Evolutionary conservation across 2,797 vertebrate species (phyloP).

Genomic region (Tympanoctomys barrerae): DNA sequence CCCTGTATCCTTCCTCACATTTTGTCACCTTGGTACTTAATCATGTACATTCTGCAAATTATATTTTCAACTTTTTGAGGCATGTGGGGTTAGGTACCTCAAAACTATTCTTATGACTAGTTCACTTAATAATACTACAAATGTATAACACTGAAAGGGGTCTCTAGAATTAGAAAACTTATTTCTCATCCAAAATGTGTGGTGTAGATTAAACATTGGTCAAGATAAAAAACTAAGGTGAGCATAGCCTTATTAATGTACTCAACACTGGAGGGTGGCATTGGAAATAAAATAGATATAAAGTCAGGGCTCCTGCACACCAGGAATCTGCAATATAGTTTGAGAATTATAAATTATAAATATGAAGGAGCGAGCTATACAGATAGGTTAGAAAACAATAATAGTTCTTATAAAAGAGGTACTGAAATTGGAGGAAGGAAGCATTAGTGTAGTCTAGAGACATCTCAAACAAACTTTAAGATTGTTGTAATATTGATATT

Average conservation of each 20-base stretch:
- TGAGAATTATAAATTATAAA: slow-evolving; percentile 59
- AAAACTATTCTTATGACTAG: slow-evolving; percentile 42
- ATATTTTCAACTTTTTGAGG: slow-evolving; percentile 66
- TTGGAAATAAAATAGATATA: background rate
- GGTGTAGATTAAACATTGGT: slow-evolving; percentile 51
- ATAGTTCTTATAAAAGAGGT: background rate
- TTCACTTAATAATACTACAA: slow-evolving; percentile 47
- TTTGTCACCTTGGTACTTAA: slow-evolving; percentile 40
- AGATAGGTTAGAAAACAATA: slow-evolving; percentile 19
- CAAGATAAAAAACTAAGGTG: slow-evolving; percentile 14
- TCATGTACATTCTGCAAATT: slow-evolving; percentile 62
- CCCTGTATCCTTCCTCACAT: background rate
- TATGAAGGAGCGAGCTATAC: background rate
- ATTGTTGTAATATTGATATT: slow-evolving; percentile 6
- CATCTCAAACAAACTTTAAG: slow-evolving; percentile 12
- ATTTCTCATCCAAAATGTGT: slow-evolving; percentile 50
- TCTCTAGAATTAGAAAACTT: slow-evolving; percentile 52
- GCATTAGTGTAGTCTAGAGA: background rate
- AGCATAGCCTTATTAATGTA: slow-evolving; percentile 45
- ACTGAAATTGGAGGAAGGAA: background rate
- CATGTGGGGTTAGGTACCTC: slow-evolving; percentile 41
- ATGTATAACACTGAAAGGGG: slow-evolving; percentile 17
- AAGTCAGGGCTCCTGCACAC: background rate
- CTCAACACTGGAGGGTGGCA: background rate
- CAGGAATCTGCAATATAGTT: slow-evolving; percentile 33